Conservation (phyloP, 2,113 vertebrate species). For the Crotalus helleri region DNA sequence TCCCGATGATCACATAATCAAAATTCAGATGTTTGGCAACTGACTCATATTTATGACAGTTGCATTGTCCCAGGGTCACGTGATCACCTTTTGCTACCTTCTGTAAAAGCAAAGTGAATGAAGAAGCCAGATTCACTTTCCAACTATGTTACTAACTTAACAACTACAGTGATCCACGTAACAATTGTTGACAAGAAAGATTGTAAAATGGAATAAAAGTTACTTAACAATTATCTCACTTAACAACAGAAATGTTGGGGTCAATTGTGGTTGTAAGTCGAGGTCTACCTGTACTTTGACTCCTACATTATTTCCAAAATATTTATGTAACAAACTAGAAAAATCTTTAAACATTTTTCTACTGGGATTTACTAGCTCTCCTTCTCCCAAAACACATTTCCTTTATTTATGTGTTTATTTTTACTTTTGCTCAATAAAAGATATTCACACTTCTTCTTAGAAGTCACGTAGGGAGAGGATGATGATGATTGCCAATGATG, state of each 20-base stretch:
- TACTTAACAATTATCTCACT: no score
- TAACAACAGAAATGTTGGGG: no score
- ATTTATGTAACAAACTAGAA: background rate
- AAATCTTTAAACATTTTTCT: background rate
- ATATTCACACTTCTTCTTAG: background rate
- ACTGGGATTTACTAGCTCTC: background rate
- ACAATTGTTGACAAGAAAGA: background rate
- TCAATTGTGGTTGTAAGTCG: no score
- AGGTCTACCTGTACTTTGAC: background rate
- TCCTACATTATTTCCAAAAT: background rate
- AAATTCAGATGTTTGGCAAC: background rate
- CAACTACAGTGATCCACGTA: background rate
- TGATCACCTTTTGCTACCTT: background rate
- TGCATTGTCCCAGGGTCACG: background rate
- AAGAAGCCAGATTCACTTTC: background rate
- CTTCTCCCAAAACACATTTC: background rate
- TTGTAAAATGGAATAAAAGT: background rate
- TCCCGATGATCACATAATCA: background rate
- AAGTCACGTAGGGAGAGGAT: background rate
- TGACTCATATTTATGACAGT: background rate
- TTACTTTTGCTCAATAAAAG: background rate
- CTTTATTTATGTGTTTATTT: background rate
- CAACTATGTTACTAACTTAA: background rate
- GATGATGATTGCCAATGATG: background rate
- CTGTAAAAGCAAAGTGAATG: background rate